Percentiles rank a stretch among this genome's conserved stretches.
These are phyloP conservation scores for Ormyrus pomaceus DNA, from an alignment of 2,888 invertebrate genomes.

Conservation along the genomic window DNA sequence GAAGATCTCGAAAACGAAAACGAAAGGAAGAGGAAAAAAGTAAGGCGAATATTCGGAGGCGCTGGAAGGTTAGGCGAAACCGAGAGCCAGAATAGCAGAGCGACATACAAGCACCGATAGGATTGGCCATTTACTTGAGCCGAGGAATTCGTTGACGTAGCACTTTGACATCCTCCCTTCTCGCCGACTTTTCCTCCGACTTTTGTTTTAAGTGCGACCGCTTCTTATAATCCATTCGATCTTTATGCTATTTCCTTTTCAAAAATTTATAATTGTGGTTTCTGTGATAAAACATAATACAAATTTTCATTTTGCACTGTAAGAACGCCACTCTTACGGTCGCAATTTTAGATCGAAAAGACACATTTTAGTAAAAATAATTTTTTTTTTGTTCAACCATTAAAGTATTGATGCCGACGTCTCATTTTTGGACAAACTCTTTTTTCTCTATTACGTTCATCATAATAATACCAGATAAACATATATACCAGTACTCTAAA, in stretches of 20 bases:
- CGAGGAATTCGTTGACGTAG: slow-evolving; percentile 73
- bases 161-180: slow-evolving; percentile 65
- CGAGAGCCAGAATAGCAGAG: slow-evolving; percentile 64
- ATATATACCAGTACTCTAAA: neutral
- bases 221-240: slow-evolving; percentile 12
- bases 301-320: too few species aligned
- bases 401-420: neutral
- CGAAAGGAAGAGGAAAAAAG: slow-evolving; percentile 5
- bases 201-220: slow-evolving; percentile 2
- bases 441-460: too few species aligned
- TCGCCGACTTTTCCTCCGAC: slow-evolving; percentile 38
- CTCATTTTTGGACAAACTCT: too few species aligned
- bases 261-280: neutral
- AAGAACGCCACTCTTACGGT: too few species aligned
- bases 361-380: too few species aligned
- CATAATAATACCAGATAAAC: too few species aligned
- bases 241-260: neutral
- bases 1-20: neutral
- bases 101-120: slow-evolving; percentile 61
- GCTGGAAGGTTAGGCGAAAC: slow-evolving; percentile 63
- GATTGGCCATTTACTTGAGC: slow-evolving; percentile 69
- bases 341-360: too few species aligned
- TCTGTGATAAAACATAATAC: too few species aligned
- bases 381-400: neutral
- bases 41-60: slow-evolving; percentile 61